Base-by-base conservation (phyloP, 2,888 invertebrate genomes). In the Tinea trinotella region DNA sequence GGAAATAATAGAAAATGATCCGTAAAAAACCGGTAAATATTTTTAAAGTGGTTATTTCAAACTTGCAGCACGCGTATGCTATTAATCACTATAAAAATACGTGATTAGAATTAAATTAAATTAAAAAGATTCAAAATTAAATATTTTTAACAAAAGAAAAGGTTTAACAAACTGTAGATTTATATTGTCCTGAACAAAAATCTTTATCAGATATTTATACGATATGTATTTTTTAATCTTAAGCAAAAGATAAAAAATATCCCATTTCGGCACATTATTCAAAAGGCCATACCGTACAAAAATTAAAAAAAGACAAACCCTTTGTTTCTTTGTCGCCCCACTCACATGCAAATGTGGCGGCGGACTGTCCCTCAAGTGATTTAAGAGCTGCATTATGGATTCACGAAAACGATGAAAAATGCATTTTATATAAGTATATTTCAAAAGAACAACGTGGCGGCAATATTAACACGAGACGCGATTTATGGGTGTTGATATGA, bases 321-420 rank as follows among this genome's bases (percentile, higher is more conserved):
- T 81, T 84, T 84, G 83, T 84, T 81, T 83, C 77, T 36, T 80
- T 76, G 77, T 82, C 82, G 78, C 80, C 75, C 74, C 70, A 71
- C 70, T 74, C 74, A 69, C 75, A 85, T 84, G 84, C 74, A 84
- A 85, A 85, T 83, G 68, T 18, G 48, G 40, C 36, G 40, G 50
- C 61, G 63, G 64, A 58, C 62, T 64, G 67, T 64, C 69, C 65
- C 63, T 56, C 59, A 64, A 56, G 67, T 82, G 83, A 83, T 84
- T 83, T 85, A 83, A 70, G 63, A 66, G 64, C 65, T 66, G 66
- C 71, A 74, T 74, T 75, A 73, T 64, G 58, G 69, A 76, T 76
- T 71, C 72, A 67, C 68, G 62, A 71, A 79, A 74, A 72, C 63
- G 66, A 64, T 67, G 67, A 70, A 74, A 74, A 71, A 66, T 74